Percentiles rank a stretch among this genome's conserved stretches.
phyloP scores from a whole-genome alignment of 2,113 vertebrate species.

The Agapornis roseicollis region DNA sequence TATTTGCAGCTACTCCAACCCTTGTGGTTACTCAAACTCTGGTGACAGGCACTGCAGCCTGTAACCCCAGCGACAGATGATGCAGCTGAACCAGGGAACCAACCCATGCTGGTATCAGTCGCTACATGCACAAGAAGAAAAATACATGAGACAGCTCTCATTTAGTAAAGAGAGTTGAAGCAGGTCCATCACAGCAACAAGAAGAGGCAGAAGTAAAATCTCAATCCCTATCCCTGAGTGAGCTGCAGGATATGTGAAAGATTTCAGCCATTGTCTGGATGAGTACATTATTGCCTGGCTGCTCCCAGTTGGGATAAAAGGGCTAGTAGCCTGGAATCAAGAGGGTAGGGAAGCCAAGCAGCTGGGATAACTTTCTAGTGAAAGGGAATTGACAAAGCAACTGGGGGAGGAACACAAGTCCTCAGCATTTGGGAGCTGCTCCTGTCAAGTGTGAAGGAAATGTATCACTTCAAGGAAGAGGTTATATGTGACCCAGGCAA shows the following conservation, averaged over 20 bases:
- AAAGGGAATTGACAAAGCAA: not conserved
- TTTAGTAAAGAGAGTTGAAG: not conserved
- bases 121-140: not conserved
- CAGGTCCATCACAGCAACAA: not conserved
- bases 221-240: not conserved
- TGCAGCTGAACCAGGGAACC: not conserved
- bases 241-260: not conserved
- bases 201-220: not conserved
- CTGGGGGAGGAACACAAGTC: not conserved
- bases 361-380: not conserved
- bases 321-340: not conserved
- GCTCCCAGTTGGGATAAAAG: not conserved
- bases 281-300: not conserved
- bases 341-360: not conserved
- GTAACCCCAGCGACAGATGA: not conserved
- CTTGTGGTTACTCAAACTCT: not conserved
- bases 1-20: not conserved
- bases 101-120: not conserved
- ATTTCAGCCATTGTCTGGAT: not conserved
- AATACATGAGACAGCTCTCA: not conserved
- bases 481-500: not conserved
- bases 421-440: not conserved
- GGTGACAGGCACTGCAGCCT: not conserved
- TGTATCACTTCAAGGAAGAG: not conserved
- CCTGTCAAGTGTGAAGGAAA: not conserved